These are phyloP conservation scores for Torymus auratus DNA, from an alignment of 2,888 invertebrate genomes.

Conservation along the genomic window DNA sequence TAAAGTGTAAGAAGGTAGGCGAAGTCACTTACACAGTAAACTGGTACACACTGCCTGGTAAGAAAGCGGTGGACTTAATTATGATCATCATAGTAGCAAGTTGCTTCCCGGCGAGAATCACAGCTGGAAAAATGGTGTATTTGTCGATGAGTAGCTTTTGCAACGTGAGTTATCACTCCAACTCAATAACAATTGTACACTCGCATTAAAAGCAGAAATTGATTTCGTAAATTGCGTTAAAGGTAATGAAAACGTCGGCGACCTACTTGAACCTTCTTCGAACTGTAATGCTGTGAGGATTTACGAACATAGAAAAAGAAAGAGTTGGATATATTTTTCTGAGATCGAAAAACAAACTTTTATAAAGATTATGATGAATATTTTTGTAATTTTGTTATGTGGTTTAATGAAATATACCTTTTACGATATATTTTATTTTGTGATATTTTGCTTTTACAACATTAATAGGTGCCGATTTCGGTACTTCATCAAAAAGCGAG, in stretches of 20 bases:
- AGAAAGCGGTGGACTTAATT: constrained; percentile 63
- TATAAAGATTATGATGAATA: too few species aligned
- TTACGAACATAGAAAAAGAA: background rate
- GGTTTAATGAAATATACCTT: too few species aligned
- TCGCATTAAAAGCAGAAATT: background rate
- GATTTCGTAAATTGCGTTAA: background rate
- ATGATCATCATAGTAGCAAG: constrained; percentile 65
- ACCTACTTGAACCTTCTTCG: constrained; percentile 63
- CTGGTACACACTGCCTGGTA: constrained; percentile 66
- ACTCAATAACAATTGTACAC: background rate
- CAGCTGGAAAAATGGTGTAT: constrained; percentile 68
- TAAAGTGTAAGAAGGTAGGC: constrained; percentile 61
- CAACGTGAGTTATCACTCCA: constrained; percentile 62
- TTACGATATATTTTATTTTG: too few species aligned
- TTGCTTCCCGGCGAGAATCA: constrained; percentile 64
- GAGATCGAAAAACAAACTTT: too few species aligned
- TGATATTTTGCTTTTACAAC: too few species aligned
- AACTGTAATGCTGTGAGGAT: constrained; percentile 47
- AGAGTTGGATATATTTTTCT: too few species aligned
- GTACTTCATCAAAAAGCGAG: too few species aligned
- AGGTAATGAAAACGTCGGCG: constrained; percentile 64
- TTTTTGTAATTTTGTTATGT: too few species aligned
- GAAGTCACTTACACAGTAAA: constrained; percentile 66
- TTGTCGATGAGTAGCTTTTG: constrained; percentile 67
- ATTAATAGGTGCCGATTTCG: too few species aligned